Base-by-base conservation (phyloP, 2,797 vertebrate genomes). In the Cygnus olor region DNA sequence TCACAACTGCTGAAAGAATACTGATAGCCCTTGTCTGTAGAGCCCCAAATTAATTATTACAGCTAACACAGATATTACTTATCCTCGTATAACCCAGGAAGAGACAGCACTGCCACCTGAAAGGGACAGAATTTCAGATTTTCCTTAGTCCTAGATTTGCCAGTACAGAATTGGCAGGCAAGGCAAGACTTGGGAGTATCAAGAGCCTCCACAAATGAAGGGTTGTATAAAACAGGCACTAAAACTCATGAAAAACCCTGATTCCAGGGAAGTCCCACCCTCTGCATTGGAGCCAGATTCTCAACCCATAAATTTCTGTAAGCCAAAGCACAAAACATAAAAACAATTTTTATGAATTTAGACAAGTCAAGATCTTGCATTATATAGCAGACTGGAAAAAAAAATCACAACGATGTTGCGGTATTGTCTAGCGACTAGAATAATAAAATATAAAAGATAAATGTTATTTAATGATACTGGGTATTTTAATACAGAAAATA, bases 31-130 rank as follows among this genome's bases (percentile, higher is more conserved):
- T 84, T 95, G 95, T 87, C 86, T 91, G 66, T 74, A 24, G 25
- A 77, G 72, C 77, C 65, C 60, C 72, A 95, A 94, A 94, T 64
- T 78, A 93, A 90, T 90, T 94, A 93, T 82, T 95, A 87, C 88
- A 89, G 71, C 30, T 96, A 60, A 76, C 19, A 91, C 69, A 94
- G 92, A 81, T 65, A 94, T 69, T 74, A 88, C 66, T 94, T 91
- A 88, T 95, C 51, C 51, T 19, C 17, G 5, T 68, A 65, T 69
- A 95, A 42, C 61, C 69, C 58, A 79, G 72, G 64, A 56, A 88
- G 74, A 80, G 4, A 5, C 25, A 80, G 16, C 15, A 40, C 8
- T 91, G 76, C 51, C 71, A 32, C 28, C 53, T 81, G 80, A 86
- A 89, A 76, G 16, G 25, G 45, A 65, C 49, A 36, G 13, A 21